Base-by-base conservation (phyloP, 2,888 invertebrate species). In the Noctuana brunneofusca region DNA sequence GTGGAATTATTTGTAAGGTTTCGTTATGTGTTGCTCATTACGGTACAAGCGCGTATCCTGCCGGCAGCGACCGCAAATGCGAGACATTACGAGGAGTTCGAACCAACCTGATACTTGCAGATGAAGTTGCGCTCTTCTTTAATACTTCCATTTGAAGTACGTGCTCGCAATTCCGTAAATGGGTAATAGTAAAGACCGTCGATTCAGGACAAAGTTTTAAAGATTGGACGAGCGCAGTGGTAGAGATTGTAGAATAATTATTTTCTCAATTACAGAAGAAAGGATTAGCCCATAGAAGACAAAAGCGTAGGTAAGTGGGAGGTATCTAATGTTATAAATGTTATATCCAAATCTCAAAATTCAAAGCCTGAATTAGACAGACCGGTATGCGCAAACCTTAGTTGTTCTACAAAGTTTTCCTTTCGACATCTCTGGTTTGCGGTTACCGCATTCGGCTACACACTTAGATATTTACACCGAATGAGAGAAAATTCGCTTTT, bases 21-120 rank as follows among this genome's bases (percentile, higher is more conserved):
- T 91, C 90, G 81, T 88, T 89, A 89, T 89, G 86, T 87, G 89
- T 86, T 85, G 89, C 89, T 90, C 90, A 91, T 91, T 91, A 91
- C 84, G 77, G 83, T 85, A 89, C 90, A 87, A 84, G 89, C 83
- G 76, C 79, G 89, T 87, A 91, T 91, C 90, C 90, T 90, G 75
- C 83, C 82, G 74, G 79, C 74, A 75, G 76, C 79, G 84, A 89
- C 89, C 89, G 87, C 89, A 90, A 90, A 87, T 87, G 89, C 82
- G 85, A 84, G 86, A 86, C 88, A 87, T 88, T 85, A 86, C 83
- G 75, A 68, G 24, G 49, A 59, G 66, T 75, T 76, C 74, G 77
- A 80, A 77, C 50, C 80, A 87, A 86, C 85, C 84, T 86, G 89
- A 89, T 78, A 82, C 71, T 73, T 68, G 68, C 72, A 78, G 79